Evolutionary conservation across 2,113 vertebrate species (phyloP), one percentile per base, ranked within the genome.

Genomic region (Tetraodon nigroviridis): DNA sequence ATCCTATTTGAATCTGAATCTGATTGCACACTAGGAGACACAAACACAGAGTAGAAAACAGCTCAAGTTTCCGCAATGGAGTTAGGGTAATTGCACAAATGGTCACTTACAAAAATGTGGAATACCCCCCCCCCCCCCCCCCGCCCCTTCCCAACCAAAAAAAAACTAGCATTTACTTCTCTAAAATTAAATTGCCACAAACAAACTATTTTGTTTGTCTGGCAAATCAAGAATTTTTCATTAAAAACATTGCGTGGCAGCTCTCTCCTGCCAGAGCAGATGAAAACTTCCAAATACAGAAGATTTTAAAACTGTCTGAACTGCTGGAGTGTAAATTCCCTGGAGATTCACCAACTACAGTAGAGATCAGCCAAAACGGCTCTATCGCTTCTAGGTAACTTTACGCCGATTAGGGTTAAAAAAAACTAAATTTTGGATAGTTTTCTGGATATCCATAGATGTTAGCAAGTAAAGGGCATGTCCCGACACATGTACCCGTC

Each of bases 1-100:
- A 73, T 81, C 72, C 68, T 46, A 73, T 73, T 81, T 70, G 55
- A 71, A 76, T 71, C 71, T 80, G 78, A 24, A 61, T 64, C 79
- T 80, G 82, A 85, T 84, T 83, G 67, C 48, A 2, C 37, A 22
- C 75, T 58, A 56, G 50, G 32, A 66, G 73, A 51, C 70, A 46
- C 11, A 47, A 71, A 52, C 45, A 40, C 61, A 69, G 44, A 64
- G 64, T 27, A 64, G 8, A 61, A 54, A 67, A n/a, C 48, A 42
- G 48, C 19, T 83, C 71, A 13, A 61, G 55, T 80, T 82, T 73
- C 73, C 58, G 61, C 1, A 29, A 52, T 55, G 54, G 72, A 70
- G 71, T 60, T 54, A 18, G 32, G 62, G 41, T 49, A 51, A 74
- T 73, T 66, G 59, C 52, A 56, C 61, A 73, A 67, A 61, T 71